Conservation (phyloP, 1,140 invertebrate genomes). For the Penaeus vannamei region DNA sequence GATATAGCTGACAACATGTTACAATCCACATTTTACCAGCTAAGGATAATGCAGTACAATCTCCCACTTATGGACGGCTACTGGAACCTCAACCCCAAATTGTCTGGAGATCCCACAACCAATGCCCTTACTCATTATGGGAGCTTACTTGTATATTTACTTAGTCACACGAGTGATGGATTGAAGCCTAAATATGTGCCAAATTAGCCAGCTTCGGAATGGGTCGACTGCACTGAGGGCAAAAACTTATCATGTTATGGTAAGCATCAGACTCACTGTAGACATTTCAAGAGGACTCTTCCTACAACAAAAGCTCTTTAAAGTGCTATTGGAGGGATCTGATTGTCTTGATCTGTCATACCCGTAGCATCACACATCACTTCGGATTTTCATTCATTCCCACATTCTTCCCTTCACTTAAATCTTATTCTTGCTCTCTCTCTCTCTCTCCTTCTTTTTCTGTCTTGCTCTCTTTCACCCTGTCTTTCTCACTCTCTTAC, state of each 20-base stretch:
- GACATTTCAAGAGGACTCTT: not conserved
- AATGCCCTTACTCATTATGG: slow-evolving; percentile 55
- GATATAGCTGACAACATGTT: too few relatives aligned
- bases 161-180: slow-evolving; percentile 65
- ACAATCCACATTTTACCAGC: too few relatives aligned
- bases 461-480: too few relatives aligned
- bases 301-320: too few relatives aligned
- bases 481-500: too few relatives aligned
- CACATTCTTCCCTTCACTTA: too few relatives aligned
- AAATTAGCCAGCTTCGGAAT: slow-evolving; percentile 53
- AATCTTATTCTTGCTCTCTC: too few relatives aligned
- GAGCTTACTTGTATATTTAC: slow-evolving; percentile 65
- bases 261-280: slow-evolving; percentile 5
- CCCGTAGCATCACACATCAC: too few relatives aligned
- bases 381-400: too few relatives aligned
- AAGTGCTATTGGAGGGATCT: too few relatives aligned
- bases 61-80: not conserved
- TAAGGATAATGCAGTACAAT: not conserved
- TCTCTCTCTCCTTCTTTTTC: too few relatives aligned
- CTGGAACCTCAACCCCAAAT: slow-evolving; percentile 3
- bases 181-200: slow-evolving; percentile 61
- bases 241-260: not conserved
- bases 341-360: too few relatives aligned
- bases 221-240: not conserved
- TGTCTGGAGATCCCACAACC: slow-evolving; percentile 16